phyloP scores from a whole-genome alignment of 2,888 invertebrate genomes.

The Diaphora mendica region DNA sequence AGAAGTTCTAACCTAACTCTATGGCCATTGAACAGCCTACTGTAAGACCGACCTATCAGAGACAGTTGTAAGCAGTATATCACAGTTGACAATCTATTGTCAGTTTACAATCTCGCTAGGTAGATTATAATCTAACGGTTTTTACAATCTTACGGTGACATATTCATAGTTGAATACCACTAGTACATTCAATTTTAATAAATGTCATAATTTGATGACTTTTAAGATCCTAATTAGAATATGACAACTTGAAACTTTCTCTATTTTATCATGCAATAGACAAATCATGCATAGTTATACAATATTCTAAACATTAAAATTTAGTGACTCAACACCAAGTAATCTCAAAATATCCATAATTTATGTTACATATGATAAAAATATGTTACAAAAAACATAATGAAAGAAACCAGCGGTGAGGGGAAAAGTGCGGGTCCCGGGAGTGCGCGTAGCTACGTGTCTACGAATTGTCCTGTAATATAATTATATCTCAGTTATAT shows the following conservation, averaged over 20 bases:
- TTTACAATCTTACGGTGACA: neutral
- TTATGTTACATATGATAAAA: neutral
- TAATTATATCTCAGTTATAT: constrained; percentile 7
- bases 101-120: too few species aligned
- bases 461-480: neutral
- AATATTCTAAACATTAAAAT: too few species aligned
- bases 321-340: neutral
- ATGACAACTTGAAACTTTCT: neutral
- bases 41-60: too few species aligned
- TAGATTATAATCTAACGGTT: too few species aligned
- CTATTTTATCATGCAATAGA: neutral
- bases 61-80: too few species aligned
- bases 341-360: neutral
- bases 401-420: neutral
- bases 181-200: neutral
- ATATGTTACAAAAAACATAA: neutral
- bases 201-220: neutral
- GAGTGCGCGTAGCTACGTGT: constrained; percentile 1
- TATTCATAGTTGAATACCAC: neutral
- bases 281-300: too few species aligned
- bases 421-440: constrained; percentile 3
- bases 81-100: too few species aligned
- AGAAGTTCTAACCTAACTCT: too few species aligned
- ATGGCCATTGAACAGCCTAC: too few species aligned
- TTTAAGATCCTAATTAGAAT: neutral